Evolutionary conservation across 1,140 invertebrate genomes (phyloP), one percentile per base, ranked within the genome.

Genomic region (Melitaea cinxia): DNA sequence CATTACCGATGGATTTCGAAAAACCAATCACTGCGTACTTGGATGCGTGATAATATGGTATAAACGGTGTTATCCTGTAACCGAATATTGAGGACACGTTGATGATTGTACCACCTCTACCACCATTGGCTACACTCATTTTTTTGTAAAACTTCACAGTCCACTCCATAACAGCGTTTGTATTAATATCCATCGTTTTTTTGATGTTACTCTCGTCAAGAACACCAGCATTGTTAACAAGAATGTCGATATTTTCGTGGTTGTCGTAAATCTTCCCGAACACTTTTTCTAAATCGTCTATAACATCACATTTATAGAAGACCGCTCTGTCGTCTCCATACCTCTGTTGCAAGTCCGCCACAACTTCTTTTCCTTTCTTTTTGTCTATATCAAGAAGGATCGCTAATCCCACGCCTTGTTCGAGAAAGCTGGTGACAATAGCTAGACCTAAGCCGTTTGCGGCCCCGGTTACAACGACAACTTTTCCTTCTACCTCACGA

Each of bases 41-140:
- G 0, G 94, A 95, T 0, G 93, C 94, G 1, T 91, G 90, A 73
- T 96, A 96, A 17, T 94, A 89, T 0, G 95, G 94, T 57, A 93
- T 72, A 62, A 92, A 91, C 17, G 92, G 92, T 28, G 92, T 91
- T n/a, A 92, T 88, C 60, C 89, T 88, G 47, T 93, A 85, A 10
- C 94, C 94, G 39, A 92, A 83, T 56, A 94, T 92, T 7, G 94
- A 94, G 17, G 93, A 92, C 39, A 94, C 87, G 65, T 95, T 95
- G 1, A 94, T 91, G 1, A 95, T 89, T 10, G 93, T 91, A 15
- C 93, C 94, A 12, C 94, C 94, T 10, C 87, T 88, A 12, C 93
- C 93, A 3, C 92, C 92, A 28, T 92, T 91, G 50, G 94, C 91
- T 69, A 91, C 93, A 35, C 92, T 91, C 93, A 95, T 93, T 58